phyloP scores from a whole-genome alignment of 1,140 invertebrate species.

The Vanessa atalanta region DNA sequence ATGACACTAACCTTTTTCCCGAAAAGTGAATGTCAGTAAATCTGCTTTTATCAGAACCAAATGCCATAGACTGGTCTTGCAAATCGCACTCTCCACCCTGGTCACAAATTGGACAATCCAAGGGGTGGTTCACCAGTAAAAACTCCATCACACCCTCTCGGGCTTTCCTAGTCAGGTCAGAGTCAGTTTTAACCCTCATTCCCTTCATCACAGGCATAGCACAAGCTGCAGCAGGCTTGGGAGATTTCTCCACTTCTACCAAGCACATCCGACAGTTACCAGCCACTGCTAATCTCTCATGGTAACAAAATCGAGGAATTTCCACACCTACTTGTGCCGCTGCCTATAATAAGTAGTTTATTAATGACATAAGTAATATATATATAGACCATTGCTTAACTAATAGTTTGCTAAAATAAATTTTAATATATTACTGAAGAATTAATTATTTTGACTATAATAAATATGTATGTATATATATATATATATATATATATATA shows the following conservation, averaged over 20 bases:
- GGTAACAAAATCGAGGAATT: conserved; percentile 99
- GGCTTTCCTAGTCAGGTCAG: conserved; percentile 93
- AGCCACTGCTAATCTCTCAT: conserved; percentile 98
- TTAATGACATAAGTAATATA: too few relatives aligned
- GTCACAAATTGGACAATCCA: conserved; percentile 99
- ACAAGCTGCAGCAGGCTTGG: conserved; percentile 98
- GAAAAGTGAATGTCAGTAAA: conserved; percentile 96
- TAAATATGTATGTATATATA: neutral
- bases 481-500: too few relatives aligned
- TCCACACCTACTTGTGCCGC: conserved; percentile 97
- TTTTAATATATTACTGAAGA: too few relatives aligned
- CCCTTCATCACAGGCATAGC: conserved; percentile 99
- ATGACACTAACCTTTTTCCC: conserved; percentile 89
- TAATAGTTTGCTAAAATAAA: too few relatives aligned
- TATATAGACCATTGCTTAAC: too few relatives aligned
- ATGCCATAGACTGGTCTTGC: conserved; percentile 99
- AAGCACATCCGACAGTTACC: conserved; percentile 99
- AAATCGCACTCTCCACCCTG: conserved; percentile 99
- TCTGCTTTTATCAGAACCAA: conserved; percentile 96
- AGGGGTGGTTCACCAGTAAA: conserved; percentile 97
- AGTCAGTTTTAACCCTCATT: conserved; percentile 97
- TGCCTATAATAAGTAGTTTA: conserved; percentile 82
- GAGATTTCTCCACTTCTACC: conserved; percentile 98
- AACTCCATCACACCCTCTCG: conserved; percentile 99
- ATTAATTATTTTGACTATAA: too few relatives aligned